A percentile compares a stretch with the other conserved stretches of the same genome.
These are phyloP conservation scores for Picus viridis DNA, from an alignment of 2,797 vertebrate genomes.

Conservation along the genomic window DNA sequence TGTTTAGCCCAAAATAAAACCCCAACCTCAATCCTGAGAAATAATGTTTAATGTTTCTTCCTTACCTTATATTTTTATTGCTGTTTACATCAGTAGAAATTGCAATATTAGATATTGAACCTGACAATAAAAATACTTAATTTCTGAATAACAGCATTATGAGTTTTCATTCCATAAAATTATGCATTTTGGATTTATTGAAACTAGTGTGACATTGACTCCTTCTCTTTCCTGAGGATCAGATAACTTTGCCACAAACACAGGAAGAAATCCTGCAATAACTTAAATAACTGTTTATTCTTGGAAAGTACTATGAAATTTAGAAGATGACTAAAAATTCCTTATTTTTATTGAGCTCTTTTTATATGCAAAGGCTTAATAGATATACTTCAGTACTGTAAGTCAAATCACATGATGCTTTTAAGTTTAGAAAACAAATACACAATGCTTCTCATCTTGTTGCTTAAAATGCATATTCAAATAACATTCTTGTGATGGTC, in stretches of 20 bases:
- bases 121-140: background rate
- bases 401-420: background rate
- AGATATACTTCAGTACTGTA: background rate
- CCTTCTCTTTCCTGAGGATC: background rate
- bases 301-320: background rate
- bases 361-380: background rate
- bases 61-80: background rate
- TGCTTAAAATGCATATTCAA: background rate
- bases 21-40: background rate
- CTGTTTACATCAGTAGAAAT: background rate
- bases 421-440: background rate
- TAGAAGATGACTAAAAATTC: background rate
- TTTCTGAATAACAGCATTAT: background rate
- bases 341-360: background rate
- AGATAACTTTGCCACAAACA: background rate
- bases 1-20: background rate
- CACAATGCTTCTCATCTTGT: background rate
- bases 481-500: background rate
- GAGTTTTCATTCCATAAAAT: background rate
- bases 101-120: background rate
- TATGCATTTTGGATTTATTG: background rate
- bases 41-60: background rate
- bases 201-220: background rate
- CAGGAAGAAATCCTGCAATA: background rate
- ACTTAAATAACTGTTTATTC: background rate